Evolutionary conservation across 2,113 vertebrate genomes (phyloP), one percentile per base, ranked within the genome.

Genomic region (Epinephelus lanceolatus): DNA sequence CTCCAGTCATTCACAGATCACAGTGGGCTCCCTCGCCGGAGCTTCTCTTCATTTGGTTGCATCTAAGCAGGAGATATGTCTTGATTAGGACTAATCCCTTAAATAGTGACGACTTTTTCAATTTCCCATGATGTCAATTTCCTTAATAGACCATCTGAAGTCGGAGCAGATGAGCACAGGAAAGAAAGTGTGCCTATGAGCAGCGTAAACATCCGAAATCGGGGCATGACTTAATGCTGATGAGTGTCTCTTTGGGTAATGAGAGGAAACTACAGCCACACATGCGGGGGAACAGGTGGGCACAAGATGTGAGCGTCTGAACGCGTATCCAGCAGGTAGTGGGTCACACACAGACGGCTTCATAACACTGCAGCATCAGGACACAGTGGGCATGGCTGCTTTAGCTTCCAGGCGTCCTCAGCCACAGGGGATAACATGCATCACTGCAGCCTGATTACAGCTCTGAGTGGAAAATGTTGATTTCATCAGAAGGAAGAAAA

Each of bases 401-500:
- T 71, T 21, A 65, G 59, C 74, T 59, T 47, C 71, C 62, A 18
- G 27, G 27, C 53, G 6, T 53, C n/a, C 55, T 47, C 25, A 25
- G 42, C 23, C 25, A 25, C 59, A 12, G 25, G 53, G 23, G 30
- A 25, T 52, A 52, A 51, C 51, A 63, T 62, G 51, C 67, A 78
- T 72, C 68, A 62, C 25, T 65, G 68, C 56, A 65, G 67, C 5
- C 51, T 47, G 30, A 80, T 80, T 42, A 42, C 66, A 67, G 53
- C 23, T 76, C 47, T 62, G 33, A 21, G 13, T 72, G 67, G 77
- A 78, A 88, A 80, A 83, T 71, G 55, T 49, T 71, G 62, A 68
- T 47, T 52, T 76, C 66, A 75, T 57, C 45, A 13, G 67, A 17
- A 45, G 25, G 52, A 25, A 47, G 51, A 70, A 37, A 51, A 69